These are phyloP conservation scores for Equus przewalskii DNA, from an alignment of 2,113 vertebrate species.

Conservation along the genomic window DNA sequence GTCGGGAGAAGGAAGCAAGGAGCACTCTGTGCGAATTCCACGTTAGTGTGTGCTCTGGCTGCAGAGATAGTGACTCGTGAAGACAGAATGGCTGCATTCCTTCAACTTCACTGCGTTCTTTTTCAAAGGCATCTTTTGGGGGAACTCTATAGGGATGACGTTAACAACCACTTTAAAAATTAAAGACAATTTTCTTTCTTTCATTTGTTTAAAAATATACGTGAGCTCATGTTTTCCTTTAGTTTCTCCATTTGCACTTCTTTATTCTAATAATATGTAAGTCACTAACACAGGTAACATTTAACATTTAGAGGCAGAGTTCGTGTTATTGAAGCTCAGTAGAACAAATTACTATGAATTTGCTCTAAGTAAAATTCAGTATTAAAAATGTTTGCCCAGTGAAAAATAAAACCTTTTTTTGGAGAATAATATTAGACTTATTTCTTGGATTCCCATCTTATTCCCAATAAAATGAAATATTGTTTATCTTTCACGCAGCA, in stretches of 20 bases:
- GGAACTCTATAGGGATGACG: neutral
- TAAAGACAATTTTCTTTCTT: conserved; percentile 14
- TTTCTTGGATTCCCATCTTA: neutral
- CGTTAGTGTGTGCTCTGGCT: neutral
- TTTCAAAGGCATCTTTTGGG: neutral
- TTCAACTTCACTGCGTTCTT: neutral
- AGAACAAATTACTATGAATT: conserved; percentile 59
- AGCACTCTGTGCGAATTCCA: neutral
- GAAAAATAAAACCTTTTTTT: conserved; percentile 35
- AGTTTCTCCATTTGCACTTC: conserved; percentile 33
- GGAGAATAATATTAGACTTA: neutral
- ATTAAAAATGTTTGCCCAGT: conserved; percentile 45
- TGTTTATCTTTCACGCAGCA: neutral
- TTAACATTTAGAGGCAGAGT: conserved; percentile 48
- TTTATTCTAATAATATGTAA: conserved; percentile 44
- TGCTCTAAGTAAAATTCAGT: conserved; percentile 53
- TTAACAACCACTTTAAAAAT: conserved; percentile 58
- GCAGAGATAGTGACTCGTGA: neutral
- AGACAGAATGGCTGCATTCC: neutral
- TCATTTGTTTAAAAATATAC: conserved; percentile 52
- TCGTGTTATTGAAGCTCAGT: conserved; percentile 59
- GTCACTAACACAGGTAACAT: neutral
- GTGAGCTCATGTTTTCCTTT: conserved; percentile 40
- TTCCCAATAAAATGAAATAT: neutral
- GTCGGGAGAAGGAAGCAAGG: neutral